Percentiles rank a stretch among this genome's conserved stretches.
Evolutionary conservation across 2,888 invertebrate genomes (phyloP).

Genomic region (Hoplodrina blanda): DNA sequence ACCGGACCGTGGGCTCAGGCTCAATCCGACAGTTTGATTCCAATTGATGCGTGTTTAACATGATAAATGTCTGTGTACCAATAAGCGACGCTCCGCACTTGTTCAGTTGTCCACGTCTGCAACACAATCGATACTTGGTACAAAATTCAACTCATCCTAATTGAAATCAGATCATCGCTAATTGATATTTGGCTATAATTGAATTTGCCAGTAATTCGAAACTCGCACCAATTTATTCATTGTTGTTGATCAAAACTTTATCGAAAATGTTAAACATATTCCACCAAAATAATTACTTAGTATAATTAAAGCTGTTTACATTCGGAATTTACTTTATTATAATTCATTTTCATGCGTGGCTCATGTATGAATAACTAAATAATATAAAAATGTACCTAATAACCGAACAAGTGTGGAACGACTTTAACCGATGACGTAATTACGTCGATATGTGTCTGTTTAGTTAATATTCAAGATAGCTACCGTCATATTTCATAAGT

Average conservation of each 20-base stretch:
- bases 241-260: slow-evolving; percentile 1
- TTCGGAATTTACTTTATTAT: neutral
- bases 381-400: neutral
- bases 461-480: slow-evolving; percentile 49
- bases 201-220: neutral
- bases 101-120: slow-evolving; percentile 7
- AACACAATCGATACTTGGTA: neutral
- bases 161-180: neutral
- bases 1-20: slow-evolving; percentile 40
- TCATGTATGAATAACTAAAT: neutral
- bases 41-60: slow-evolving; percentile 68
- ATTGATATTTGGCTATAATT: neutral
- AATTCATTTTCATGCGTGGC: neutral
- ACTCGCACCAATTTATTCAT: neutral
- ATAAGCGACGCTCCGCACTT: slow-evolving; percentile 52
- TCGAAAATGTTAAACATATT: neutral
- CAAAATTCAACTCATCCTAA: neutral
- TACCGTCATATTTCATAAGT: slow-evolving; percentile 52
- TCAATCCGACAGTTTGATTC: slow-evolving; percentile 65
- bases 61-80: slow-evolving; percentile 63
- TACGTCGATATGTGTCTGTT: slow-evolving; percentile 57
- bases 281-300: slow-evolving; percentile 14
- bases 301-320: neutral
- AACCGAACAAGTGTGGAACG: slow-evolving; percentile 43
- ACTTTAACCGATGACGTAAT: slow-evolving; percentile 56